phyloP scores from a whole-genome alignment of 2,113 vertebrate species.

The Anser brachyrhynchus region DNA sequence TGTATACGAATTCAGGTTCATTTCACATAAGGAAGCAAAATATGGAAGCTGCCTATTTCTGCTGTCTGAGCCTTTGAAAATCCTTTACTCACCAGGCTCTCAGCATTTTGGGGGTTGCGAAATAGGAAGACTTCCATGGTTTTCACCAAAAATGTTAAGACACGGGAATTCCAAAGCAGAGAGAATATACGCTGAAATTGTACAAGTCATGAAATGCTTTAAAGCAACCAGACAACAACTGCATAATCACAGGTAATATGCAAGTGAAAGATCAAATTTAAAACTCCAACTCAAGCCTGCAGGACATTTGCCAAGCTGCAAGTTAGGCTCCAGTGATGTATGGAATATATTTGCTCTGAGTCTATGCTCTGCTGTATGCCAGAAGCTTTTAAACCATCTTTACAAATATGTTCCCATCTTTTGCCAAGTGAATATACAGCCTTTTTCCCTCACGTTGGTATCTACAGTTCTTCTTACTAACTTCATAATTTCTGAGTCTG shows the following conservation, averaged over 20 bases:
- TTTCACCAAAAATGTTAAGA: background rate
- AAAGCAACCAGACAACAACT: background rate
- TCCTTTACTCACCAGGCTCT: background rate
- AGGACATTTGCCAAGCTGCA: conserved; percentile 44
- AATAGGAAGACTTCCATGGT: background rate
- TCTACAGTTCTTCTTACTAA: background rate
- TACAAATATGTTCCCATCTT: conserved; percentile 64
- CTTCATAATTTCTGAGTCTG: background rate
- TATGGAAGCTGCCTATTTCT: background rate
- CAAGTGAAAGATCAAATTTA: background rate
- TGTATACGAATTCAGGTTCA: background rate
- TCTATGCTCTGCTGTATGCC: conserved; percentile 15
- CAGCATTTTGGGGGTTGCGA: background rate
- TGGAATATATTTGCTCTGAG: conserved; percentile 65
- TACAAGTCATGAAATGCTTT: background rate
- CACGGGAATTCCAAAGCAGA: background rate
- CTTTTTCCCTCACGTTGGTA: conserved; percentile 63
- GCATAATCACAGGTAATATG: background rate
- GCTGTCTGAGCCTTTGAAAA: background rate
- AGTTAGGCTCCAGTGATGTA: conserved; percentile 49
- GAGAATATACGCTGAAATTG: background rate
- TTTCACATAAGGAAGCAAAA: background rate
- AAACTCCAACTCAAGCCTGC: background rate
- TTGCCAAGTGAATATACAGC: conserved; percentile 53
- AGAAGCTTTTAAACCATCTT: conserved; percentile 64